These are phyloP conservation scores for Neolamprologus variostigma DNA, from an alignment of 2,113 vertebrate genomes.

Conservation along the genomic window DNA sequence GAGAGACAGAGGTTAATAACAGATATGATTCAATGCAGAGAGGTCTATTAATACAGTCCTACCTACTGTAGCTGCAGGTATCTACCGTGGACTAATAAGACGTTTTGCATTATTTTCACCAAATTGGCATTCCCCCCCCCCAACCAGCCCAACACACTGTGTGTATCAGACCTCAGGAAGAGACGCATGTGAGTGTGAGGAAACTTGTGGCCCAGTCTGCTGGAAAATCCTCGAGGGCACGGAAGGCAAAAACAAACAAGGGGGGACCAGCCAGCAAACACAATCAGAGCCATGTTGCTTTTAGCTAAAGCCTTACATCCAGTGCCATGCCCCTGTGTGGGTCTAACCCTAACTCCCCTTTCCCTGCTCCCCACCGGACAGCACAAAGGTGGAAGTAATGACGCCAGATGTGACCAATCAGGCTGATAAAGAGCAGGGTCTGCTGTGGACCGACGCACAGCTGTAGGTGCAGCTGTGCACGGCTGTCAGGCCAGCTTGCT, in stretches of 20 bases:
- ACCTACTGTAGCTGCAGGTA: not conserved
- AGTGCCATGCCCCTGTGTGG: not conserved
- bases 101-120: not conserved
- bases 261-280: not conserved
- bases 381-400: constrained; percentile 43
- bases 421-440: constrained; percentile 55
- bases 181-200: not conserved
- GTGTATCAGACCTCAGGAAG: not conserved
- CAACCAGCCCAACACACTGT: not conserved
- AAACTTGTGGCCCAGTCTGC: not conserved
- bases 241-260: constrained; percentile 6
- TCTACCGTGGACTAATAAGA: not conserved
- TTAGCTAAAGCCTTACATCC: constrained; percentile 14
- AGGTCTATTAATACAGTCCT: rapidly evolving
- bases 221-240: not conserved
- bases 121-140: not conserved
- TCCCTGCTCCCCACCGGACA: not conserved
- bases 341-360: not conserved
- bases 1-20: too few relatives aligned
- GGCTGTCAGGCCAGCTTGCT: constrained; percentile 10
- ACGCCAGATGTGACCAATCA: constrained; percentile 68
- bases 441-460: constrained; percentile 49
- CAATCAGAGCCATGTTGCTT: constrained; percentile 37
- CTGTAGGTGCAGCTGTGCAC: constrained; percentile 64
- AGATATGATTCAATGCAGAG: too few relatives aligned